A percentile compares a stretch with the other conserved stretches of the same genome.
These are phyloP conservation scores for Meiosimyza platycephala DNA, from an alignment of 2,888 invertebrate genomes.

Conservation along the genomic window DNA sequence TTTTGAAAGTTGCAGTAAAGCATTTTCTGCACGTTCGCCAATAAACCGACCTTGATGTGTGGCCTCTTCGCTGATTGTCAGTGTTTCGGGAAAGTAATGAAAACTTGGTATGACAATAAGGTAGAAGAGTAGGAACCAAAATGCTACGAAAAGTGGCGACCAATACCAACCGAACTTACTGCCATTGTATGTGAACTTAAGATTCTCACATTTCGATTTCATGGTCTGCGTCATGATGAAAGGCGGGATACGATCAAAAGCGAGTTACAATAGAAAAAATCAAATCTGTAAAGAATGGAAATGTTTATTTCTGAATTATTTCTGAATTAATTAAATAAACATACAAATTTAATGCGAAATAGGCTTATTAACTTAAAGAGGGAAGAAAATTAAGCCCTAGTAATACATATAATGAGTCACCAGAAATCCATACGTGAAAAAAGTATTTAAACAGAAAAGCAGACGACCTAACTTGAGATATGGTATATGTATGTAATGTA, in stretches of 20 bases:
- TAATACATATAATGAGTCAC: no score
- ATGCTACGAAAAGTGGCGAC: conserved; percentile 60
- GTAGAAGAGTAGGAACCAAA: conserved; percentile 62
- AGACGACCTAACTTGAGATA: no score
- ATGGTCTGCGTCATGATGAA: conserved; percentile 47
- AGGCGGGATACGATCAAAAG: not conserved
- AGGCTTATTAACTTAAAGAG: no score
- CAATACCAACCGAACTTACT: conserved; percentile 65
- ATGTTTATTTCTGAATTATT: not conserved
- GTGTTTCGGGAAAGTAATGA: conserved; percentile 54
- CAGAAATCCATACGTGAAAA: no score
- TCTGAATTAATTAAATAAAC: not conserved
- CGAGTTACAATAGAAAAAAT: conserved; percentile 14
- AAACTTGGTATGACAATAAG: conserved; percentile 58
- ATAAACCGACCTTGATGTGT: conserved; percentile 71
- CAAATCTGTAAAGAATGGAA: conserved; percentile 24
- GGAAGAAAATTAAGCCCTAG: no score
- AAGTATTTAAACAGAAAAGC: no score
- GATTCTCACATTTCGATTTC: conserved; percentile 65
- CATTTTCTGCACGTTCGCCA: conserved; percentile 75
- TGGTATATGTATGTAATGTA: no score
- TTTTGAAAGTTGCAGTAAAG: conserved; percentile 73
- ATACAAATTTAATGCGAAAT: no score
- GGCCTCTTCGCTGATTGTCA: conserved; percentile 55
- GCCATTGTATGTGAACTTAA: conserved; percentile 65